Conservation (phyloP, 35 echinoderm and acorn worm species). For the Stichopus chloronotus region DNA sequence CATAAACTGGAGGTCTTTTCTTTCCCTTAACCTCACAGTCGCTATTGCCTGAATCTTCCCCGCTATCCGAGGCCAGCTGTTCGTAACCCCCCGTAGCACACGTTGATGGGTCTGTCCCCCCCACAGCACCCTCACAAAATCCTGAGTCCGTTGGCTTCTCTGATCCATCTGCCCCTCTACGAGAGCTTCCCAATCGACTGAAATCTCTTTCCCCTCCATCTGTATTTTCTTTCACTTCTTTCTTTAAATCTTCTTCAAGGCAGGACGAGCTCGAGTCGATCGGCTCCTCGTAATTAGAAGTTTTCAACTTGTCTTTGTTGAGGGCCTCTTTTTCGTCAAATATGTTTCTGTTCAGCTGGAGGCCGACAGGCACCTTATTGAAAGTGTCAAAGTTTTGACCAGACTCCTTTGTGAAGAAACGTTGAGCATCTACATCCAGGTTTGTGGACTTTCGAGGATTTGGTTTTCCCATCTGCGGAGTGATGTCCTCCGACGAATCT, state of each 20-base stretch:
- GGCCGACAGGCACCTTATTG: background rate
- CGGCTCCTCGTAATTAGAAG: conserved; percentile 36
- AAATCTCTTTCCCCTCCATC: background rate
- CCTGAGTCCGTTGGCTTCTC: conserved; percentile 49
- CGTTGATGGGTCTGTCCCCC: conserved; percentile 2
- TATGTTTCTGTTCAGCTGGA: conserved; percentile 40
- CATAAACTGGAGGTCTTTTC: conserved; percentile 23
- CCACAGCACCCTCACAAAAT: conserved; percentile 41
- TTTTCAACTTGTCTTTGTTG: conserved; percentile 38
- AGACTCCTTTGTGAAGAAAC: conserved; percentile 33
- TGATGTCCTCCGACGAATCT: background rate
- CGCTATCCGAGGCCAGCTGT: background rate
- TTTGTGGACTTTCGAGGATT: conserved; percentile 59
- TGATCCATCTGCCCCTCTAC: conserved; percentile 7
- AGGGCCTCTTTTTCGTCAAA: conserved; percentile 57
- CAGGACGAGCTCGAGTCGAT: background rate
- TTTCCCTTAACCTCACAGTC: background rate
- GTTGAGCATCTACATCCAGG: conserved; percentile 51
- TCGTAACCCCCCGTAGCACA: conserved; percentile 37
- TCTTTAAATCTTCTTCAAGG: conserved; percentile 22
- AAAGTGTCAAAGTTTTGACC: conserved; percentile 46
- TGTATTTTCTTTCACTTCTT: conserved; percentile 3
- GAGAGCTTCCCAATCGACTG: background rate
- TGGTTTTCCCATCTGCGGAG: background rate
- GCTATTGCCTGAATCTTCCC: conserved; percentile 9